These are phyloP conservation scores for Cantharis nigra DNA, from an alignment of 2,888 invertebrate genomes.

Conservation along the genomic window DNA sequence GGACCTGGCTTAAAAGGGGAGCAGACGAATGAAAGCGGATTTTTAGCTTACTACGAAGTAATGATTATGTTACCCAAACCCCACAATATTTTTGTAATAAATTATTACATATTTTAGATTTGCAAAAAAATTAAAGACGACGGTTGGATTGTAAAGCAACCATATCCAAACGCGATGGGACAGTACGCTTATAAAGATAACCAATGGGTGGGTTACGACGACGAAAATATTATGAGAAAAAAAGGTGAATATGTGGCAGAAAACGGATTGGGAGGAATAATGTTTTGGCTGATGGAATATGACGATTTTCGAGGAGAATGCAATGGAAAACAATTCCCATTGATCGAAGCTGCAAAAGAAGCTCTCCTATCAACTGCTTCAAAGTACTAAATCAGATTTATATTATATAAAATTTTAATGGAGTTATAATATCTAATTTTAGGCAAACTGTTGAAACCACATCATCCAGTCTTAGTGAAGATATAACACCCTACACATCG, in stretches of 20 bases:
- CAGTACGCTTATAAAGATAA: slow-evolving; percentile 82
- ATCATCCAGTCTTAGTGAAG: too few relatives aligned
- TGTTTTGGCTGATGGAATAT: slow-evolving; percentile 90
- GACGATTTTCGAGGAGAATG: slow-evolving; percentile 85
- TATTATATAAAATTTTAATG: too few relatives aligned
- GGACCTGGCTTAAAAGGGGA: background rate
- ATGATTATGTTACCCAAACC: background rate
- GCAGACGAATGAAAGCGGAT: background rate
- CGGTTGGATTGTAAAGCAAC: background rate
- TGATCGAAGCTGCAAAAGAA: slow-evolving; percentile 76
- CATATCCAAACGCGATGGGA: slow-evolving; percentile 68
- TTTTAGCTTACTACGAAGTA: background rate
- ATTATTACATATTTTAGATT: background rate
- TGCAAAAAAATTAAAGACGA: background rate
- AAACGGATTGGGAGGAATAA: slow-evolving; percentile 81
- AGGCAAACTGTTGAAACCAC: too few relatives aligned
- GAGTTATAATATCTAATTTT: too few relatives aligned
- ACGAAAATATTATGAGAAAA: slow-evolving; percentile 78
- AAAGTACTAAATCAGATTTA: background rate
- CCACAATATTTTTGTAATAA: background rate
- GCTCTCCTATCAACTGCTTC: background rate
- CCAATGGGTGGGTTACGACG: slow-evolving; percentile 95
- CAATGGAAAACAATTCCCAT: slow-evolving; percentile 78
- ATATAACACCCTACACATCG: too few relatives aligned
- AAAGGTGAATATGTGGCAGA: slow-evolving; percentile 82